These are phyloP conservation scores for Microplitis manilae DNA, from an alignment of 2,888 invertebrate genomes.

Conservation along the genomic window DNA sequence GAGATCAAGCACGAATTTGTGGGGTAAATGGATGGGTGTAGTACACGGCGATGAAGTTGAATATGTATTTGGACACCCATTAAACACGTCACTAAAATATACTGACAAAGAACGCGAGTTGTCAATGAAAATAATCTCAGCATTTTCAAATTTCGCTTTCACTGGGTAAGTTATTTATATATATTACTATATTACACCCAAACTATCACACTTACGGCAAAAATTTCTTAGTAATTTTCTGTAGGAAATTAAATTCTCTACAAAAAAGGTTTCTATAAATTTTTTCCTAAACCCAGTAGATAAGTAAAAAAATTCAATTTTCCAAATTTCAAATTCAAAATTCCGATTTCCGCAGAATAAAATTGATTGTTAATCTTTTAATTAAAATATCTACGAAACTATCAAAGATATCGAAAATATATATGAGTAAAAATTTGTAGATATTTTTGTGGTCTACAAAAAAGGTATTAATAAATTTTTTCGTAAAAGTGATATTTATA, in stretches of 20 bases:
- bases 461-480: too few relatives aligned
- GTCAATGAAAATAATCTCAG: conserved; percentile 91
- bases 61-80: conserved; percentile 96
- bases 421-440: too few relatives aligned
- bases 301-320: too few relatives aligned
- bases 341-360: too few relatives aligned
- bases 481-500: not conserved
- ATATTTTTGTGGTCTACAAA: too few relatives aligned
- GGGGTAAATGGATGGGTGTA: conserved; percentile 99
- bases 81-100: conserved; percentile 90
- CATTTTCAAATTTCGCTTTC: conserved; percentile 93
- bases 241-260: too few relatives aligned
- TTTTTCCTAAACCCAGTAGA: not conserved
- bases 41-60: conserved; percentile 99
- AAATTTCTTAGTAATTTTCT: not conserved
- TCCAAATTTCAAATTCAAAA: too few relatives aligned
- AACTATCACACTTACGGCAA: not conserved
- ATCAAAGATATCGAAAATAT: too few relatives aligned
- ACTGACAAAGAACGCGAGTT: conserved; percentile 89
- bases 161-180: conserved; percentile 83
- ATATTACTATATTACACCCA: not conserved
- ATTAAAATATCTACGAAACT: too few relatives aligned
- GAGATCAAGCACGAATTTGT: conserved; percentile 92
- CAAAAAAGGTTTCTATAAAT: too few relatives aligned
- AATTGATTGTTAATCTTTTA: too few relatives aligned